Conservation (phyloP, 2,113 vertebrate species). For the Myiozetetes cayanensis region DNA sequence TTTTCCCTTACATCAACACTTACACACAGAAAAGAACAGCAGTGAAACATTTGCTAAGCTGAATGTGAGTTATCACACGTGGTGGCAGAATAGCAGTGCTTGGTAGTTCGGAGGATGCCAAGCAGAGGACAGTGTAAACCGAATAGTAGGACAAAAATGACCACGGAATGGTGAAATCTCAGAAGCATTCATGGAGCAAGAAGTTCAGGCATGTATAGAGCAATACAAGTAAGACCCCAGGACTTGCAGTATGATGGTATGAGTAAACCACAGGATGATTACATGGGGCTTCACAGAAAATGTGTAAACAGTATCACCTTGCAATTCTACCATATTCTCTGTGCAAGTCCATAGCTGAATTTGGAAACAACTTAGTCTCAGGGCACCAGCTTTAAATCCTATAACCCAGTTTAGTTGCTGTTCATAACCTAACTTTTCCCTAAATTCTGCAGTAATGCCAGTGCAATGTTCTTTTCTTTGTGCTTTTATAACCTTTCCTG, state of each 20-base stretch:
- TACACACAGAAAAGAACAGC: background rate
- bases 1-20: background rate
- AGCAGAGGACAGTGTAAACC: background rate
- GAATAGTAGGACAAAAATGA: background rate
- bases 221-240: background rate
- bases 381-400: background rate
- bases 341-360: background rate
- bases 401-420: background rate
- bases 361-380: background rate
- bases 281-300: background rate
- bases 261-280: rapidly evolving
- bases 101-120: background rate
- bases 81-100: background rate
- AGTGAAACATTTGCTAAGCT: background rate
- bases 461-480: background rate
- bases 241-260: background rate
- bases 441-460: background rate
- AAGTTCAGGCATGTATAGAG: background rate
- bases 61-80: rapidly evolving
- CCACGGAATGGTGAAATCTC: background rate
- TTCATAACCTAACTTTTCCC: background rate
- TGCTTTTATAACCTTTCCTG: background rate
- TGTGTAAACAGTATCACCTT: background rate
- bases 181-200: background rate
- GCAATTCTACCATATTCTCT: background rate